Evolutionary conservation across 2,888 invertebrate species (phyloP).

Genomic region (Didymodactylos carnosus): DNA sequence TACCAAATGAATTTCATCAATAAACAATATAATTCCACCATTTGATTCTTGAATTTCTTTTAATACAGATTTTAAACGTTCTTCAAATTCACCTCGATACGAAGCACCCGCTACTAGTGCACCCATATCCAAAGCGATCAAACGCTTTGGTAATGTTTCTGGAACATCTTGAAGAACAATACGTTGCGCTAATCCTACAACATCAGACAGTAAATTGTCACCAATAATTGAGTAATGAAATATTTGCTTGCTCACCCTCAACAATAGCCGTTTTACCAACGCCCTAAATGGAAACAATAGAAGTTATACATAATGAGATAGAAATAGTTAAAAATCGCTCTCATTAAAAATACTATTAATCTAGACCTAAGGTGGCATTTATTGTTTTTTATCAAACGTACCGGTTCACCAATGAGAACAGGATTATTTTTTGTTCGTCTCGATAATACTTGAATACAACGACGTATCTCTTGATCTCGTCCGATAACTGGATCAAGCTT

Average conservation of each 20-base stretch:
- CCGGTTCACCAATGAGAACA: conserved; percentile 18
- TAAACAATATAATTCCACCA: conserved; percentile 19
- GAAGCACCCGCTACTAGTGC: conserved; percentile 17
- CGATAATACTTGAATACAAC: conserved; percentile 16
- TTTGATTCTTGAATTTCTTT: conserved; percentile 15
- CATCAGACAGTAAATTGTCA: no score
- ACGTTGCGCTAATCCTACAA: conserved; percentile 10
- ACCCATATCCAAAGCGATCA: neutral
- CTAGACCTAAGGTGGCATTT: no score
- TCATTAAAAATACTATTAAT: no score
- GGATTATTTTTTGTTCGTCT: conserved; percentile 20
- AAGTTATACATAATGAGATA: neutral
- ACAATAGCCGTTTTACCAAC: conserved; percentile 20
- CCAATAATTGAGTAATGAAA: no score
- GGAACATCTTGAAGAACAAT: neutral
- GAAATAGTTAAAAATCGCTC: neutral
- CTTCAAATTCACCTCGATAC: conserved; percentile 20
- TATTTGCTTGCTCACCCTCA: no score
- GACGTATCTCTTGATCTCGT: conserved; percentile 18
- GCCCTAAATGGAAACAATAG: conserved; percentile 3
- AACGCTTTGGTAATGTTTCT: neutral
- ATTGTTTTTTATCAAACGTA: no score
- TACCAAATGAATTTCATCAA: conserved; percentile 22
- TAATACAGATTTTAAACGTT: conserved; percentile 19
- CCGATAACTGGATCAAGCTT: conserved; percentile 20